Evolutionary conservation across 2,113 vertebrate genomes (phyloP), one percentile per base, ranked within the genome.

Genomic region (Cheilinus undulatus): DNA sequence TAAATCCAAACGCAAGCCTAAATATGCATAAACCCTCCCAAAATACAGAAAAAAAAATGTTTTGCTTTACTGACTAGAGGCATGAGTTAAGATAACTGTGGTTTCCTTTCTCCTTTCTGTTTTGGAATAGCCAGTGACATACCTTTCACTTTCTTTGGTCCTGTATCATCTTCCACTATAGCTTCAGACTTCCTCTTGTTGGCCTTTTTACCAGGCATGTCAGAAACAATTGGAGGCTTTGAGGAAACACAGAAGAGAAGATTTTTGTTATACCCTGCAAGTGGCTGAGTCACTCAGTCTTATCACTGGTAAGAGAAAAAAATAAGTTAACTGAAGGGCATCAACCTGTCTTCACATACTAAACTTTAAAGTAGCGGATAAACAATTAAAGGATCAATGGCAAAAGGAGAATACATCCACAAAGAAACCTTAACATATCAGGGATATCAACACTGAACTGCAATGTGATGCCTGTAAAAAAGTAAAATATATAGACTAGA

Each of bases 91-190:
- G 4, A n/a, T 5, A 10, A 63, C n/a, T n/a, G 11, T 23, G 11
- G 2, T 34, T 10, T 34, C 8, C 4, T 30, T 30, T 7, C 3
- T 30, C 28, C 6, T 38, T 30, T 20, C 5, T 7, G 4, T 38
- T 59, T 23, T 62, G 1, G 19, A 58, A 13, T 17, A 11, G 2
- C 3, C 3, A 48, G 2, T 5, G 1, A 28, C 19, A 51, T 77
- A 88, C 97, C 90, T 94, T 97, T 98, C 12, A 92, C 26, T 66
- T 96, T 97, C 76, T 99, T 97, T 3, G 81, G 5, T 0, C 79
- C 85, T 7, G 69, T 80, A 24, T 64, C 68, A 26, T 95, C 91
- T 30, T 95, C 91, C 0, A 83, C 34, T 43, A 38, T 40, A 2
- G 38, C 45, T 2, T 72, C 84, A 6, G 73, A 69, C 45, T 86